These are phyloP conservation scores for Chrysotoxum bicinctum DNA, from an alignment of 2,888 invertebrate genomes.

Conservation along the genomic window DNA sequence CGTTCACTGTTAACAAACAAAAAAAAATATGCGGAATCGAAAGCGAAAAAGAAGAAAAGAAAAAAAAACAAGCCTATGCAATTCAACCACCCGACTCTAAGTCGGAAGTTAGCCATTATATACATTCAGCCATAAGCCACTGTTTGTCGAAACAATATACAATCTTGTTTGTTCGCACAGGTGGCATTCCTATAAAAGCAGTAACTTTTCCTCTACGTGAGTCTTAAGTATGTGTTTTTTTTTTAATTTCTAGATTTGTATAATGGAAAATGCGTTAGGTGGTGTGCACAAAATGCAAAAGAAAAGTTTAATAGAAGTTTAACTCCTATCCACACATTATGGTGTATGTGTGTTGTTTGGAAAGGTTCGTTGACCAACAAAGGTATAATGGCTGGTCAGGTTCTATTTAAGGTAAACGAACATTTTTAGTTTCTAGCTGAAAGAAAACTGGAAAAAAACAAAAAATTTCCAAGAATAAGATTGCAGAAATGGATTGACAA, in stretches of 20 bases:
- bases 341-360: background rate
- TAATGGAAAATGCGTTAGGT: constrained; percentile 47
- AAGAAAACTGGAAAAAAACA: background rate
- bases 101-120: constrained; percentile 67
- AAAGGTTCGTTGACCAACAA: constrained; percentile 6
- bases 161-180: constrained; percentile 51
- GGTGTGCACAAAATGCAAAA: constrained; percentile 29
- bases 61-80: constrained; percentile 2
- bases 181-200: constrained; percentile 27
- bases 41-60: constrained; percentile 27
- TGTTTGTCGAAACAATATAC: constrained; percentile 30
- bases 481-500: background rate
- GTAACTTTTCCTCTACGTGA: constrained; percentile 50
- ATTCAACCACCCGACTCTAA: constrained; percentile 32
- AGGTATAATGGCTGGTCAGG: background rate
- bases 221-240: constrained; percentile 4
- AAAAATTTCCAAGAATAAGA: background rate
- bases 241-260: background rate
- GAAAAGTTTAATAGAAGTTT: constrained; percentile 48
- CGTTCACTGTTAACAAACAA: background rate
- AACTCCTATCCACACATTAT: background rate
- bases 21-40: constrained; percentile 49
- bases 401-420: background rate
- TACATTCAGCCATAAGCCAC: constrained; percentile 58
- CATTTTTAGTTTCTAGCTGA: background rate